These are phyloP conservation scores for Magallana nippona DNA, from an alignment of 2,888 invertebrate genomes.

Conservation along the genomic window DNA sequence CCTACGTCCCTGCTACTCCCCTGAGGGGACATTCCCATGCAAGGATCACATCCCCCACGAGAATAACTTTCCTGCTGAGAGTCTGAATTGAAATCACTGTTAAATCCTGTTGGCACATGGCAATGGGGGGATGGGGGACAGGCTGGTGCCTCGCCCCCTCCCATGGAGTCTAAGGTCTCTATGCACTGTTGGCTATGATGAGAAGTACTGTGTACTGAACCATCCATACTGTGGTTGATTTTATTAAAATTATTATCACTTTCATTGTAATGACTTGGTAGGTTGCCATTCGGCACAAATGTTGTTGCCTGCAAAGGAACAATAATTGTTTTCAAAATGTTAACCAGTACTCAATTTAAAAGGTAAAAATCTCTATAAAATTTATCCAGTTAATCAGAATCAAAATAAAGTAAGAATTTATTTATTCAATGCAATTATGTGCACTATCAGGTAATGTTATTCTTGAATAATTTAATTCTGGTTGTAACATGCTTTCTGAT, in stretches of 20 bases:
- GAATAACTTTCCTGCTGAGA: slow-evolving; percentile 62
- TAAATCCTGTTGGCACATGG: slow-evolving; percentile 61
- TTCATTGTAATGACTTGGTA: slow-evolving; percentile 62
- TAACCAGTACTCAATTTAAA: too few species aligned
- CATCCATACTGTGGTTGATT: slow-evolving; percentile 64
- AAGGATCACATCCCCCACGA: slow-evolving; percentile 52
- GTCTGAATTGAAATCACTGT: slow-evolving; percentile 56
- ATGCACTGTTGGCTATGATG: slow-evolving; percentile 52
- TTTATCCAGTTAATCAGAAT: background rate
- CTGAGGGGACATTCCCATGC: slow-evolving; percentile 54
- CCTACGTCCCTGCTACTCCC: slow-evolving; percentile 35
- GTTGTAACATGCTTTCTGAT: too few species aligned
- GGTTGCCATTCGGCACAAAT: slow-evolving; percentile 65
- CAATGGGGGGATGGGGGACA: slow-evolving; percentile 57
- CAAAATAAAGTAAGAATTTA: background rate
- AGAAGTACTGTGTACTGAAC: slow-evolving; percentile 58
- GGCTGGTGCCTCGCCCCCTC: slow-evolving; percentile 59
- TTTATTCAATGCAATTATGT: too few species aligned
- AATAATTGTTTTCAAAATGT: too few species aligned
- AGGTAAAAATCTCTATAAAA: too few species aligned
- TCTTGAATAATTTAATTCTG: too few species aligned
- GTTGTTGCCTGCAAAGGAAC: slow-evolving; percentile 44
- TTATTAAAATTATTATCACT: slow-evolving; percentile 72
- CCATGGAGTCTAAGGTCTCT: slow-evolving; percentile 57
- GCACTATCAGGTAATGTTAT: background rate